phyloP scores from a whole-genome alignment of 2,888 invertebrate genomes.

The Tolmerus cingulatus region DNA sequence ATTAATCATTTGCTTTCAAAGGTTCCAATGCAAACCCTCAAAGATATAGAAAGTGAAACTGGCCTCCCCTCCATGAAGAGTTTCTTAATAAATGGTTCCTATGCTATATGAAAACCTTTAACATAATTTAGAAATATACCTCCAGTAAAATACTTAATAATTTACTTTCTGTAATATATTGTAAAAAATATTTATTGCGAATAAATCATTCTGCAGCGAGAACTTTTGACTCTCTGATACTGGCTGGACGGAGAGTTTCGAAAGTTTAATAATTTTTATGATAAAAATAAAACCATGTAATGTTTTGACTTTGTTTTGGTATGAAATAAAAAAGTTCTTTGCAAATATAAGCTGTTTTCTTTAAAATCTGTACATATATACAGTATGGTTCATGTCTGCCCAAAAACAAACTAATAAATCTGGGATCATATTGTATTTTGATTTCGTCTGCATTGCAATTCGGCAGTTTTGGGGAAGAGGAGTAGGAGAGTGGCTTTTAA shows the following conservation, averaged over 20 bases:
- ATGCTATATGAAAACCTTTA: not conserved
- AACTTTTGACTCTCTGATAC: slow-evolving; percentile 20
- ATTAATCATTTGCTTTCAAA: not conserved
- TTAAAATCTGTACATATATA: not conserved
- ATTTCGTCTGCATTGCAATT: no score
- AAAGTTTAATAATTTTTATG: not conserved
- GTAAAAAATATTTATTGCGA: not conserved
- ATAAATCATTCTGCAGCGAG: not conserved
- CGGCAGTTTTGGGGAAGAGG: no score
- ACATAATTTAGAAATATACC: not conserved
- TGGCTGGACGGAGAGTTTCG: slow-evolving; percentile 43
- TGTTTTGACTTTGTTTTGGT: slow-evolving; percentile 6
- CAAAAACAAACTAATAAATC: not conserved
- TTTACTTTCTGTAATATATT: not conserved
- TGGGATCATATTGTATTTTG: no score
- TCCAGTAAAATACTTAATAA: not conserved
- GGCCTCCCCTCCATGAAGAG: not conserved
- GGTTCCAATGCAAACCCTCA: not conserved
- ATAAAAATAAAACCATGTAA: not conserved
- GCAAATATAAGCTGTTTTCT: not conserved
- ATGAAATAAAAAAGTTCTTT: not conserved
- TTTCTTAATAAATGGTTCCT: not conserved
- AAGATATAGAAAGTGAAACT: not conserved
- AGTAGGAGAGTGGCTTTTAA: no score
- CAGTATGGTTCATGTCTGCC: not conserved